Conservation (phyloP, 2,113 vertebrate species). For the Peromyscus californicus region DNA sequence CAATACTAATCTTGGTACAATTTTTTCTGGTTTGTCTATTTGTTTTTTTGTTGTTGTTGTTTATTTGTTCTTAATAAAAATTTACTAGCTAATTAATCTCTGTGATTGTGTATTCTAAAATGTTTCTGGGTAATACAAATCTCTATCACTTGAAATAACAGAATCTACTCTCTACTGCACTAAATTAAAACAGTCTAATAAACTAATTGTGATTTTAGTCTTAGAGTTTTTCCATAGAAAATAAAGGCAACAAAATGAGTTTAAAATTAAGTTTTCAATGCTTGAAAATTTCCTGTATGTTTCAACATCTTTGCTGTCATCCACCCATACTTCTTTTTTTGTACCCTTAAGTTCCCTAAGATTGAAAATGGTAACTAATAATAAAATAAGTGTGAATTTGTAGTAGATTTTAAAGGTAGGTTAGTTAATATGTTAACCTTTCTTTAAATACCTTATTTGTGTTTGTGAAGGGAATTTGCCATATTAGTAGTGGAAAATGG, state of each 20-base stretch:
- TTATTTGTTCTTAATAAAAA: background rate
- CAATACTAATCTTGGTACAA: background rate
- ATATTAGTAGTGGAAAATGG: background rate
- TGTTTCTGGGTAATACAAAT: background rate
- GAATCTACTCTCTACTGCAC: background rate
- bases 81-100: background rate
- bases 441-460: background rate
- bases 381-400: conserved; percentile 1
- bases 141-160: background rate
- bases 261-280: conserved; percentile 30
- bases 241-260: background rate
- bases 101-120: conserved; percentile 37
- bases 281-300: background rate
- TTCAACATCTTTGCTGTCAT: background rate
- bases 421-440: background rate
- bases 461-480: background rate
- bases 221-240: background rate
- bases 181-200: background rate
- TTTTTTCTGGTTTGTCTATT: background rate
- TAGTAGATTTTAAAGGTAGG: background rate
- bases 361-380: background rate
- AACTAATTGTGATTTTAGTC: background rate
- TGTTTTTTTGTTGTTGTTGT: background rate
- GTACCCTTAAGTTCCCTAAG: background rate
- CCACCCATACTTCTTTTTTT: background rate